Percentiles rank a stretch among this genome's conserved stretches.
Conservation (phyloP, 2,888 invertebrate genomes). For the Macrophya annulata region DNA sequence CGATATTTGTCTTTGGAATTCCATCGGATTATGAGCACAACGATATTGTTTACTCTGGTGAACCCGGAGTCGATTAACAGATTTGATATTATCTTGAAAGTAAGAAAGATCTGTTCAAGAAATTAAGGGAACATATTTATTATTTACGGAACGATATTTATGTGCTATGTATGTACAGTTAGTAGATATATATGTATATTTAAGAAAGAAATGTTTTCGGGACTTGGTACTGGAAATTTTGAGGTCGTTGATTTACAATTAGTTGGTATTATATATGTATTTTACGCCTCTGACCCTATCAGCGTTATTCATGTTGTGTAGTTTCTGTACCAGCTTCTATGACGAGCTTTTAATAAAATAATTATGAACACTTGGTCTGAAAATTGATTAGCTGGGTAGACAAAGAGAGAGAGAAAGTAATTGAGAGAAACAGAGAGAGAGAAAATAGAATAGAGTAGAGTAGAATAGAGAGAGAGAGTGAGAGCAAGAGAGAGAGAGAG, state of each 20-base stretch:
- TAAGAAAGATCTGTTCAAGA: background rate
- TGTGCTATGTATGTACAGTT: background rate
- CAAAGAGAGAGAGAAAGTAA: background rate
- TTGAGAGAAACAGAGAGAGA: background rate
- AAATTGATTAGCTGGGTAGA: constrained; percentile 11
- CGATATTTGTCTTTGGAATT: background rate
- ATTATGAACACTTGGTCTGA: constrained; percentile 28
- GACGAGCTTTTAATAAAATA: constrained; percentile 42
- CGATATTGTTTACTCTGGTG: background rate
- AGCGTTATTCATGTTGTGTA: background rate
- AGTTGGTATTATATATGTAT: background rate
- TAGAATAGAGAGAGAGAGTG: background rate
- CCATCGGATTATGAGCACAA: background rate
- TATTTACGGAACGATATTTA: background rate
- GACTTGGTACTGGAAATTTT: background rate
- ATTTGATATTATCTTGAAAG: background rate
- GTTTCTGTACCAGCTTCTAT: background rate
- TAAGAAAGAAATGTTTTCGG: background rate
- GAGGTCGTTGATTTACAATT: background rate
- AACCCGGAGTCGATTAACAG: background rate
- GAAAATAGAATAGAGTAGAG: background rate
- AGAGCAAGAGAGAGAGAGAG: background rate
- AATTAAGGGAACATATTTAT: background rate
- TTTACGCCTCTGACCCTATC: background rate
- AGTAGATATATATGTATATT: background rate